Evolutionary conservation across 1,140 invertebrate genomes (phyloP).

Genomic region (Elymnias hypermnestra): DNA sequence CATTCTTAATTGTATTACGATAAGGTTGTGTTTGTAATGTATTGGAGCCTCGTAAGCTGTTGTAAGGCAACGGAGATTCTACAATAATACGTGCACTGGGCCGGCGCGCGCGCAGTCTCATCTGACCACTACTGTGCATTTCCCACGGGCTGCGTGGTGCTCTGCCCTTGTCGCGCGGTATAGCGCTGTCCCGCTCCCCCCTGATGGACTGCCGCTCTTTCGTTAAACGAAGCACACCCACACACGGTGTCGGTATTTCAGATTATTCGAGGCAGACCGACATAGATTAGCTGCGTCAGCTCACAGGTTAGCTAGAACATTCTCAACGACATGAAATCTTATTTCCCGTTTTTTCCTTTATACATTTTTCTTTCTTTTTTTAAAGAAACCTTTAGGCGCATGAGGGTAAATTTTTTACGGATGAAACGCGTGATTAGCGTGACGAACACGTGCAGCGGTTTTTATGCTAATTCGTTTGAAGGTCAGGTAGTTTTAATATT

Average conservation of each 20-base stretch:
- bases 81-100: slow-evolving; percentile 66
- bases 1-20: slow-evolving; percentile 27
- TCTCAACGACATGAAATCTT: slow-evolving; percentile 28
- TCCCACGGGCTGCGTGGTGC: slow-evolving; percentile 68
- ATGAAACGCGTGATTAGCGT: no score
- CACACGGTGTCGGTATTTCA: slow-evolving; percentile 71
- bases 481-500: no score
- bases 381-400: no score
- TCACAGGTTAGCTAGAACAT: slow-evolving; percentile 41
- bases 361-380: no score
- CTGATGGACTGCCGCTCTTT: slow-evolving; percentile 70
- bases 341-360: no score
- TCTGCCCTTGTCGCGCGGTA: slow-evolving; percentile 35
- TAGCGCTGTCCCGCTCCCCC: slow-evolving; percentile 44
- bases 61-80: slow-evolving; percentile 41
- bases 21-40: slow-evolving; percentile 27
- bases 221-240: slow-evolving; percentile 73
- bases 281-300: slow-evolving; percentile 64
- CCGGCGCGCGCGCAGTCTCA: slow-evolving; percentile 68
- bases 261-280: slow-evolving; percentile 60
- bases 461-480: no score
- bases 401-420: no score
- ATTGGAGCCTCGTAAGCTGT: slow-evolving; percentile 43
- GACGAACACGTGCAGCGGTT: no score
- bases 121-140: slow-evolving; percentile 77